Evolutionary conservation across 2,797 vertebrate species (phyloP), one percentile per base, ranked within the genome.

Genomic region (Gymnothorax javanicus): DNA sequence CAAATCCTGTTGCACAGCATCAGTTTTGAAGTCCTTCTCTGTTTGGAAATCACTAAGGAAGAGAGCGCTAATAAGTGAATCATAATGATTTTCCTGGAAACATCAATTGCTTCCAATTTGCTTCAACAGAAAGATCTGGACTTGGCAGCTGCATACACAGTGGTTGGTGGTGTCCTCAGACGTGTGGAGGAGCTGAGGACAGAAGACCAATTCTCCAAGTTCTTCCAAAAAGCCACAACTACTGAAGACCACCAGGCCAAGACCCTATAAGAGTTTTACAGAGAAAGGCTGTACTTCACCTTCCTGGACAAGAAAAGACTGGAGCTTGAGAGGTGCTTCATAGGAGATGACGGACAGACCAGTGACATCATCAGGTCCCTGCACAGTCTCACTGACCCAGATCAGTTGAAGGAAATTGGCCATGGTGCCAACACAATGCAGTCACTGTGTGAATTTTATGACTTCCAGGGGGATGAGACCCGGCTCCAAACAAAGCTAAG

Each of bases 41-140:
- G 84, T 25, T 67, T 88, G 7, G 84, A 88, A 52, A 88, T 88
- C n/a, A n/a, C n/a, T n/a, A n/a, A n/a, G n/a, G n/a, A n/a, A n/a
- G n/a, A n/a, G n/a, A n/a, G n/a, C n/a, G n/a, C n/a, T n/a, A n/a
- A n/a, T n/a, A n/a, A n/a, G n/a, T n/a, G n/a, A 62, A 50, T 75
- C 85, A 82, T 25, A 23, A 73, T 50, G 81, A 54, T 82, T 62
- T 85, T 86, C 67, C 33, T 83, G 79, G 81, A 83, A 52, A 85
- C 67, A 54, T 25, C 64, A 85, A 43, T 69, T 69, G 81, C 87
- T 43, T 86, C 81, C 7, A 88, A 83, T 57, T 52, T 17, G 15
- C 81, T 86, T 59, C 87, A 83, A 54, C 54, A 62, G 79, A 1
- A 83, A 71, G 79, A 86, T 79, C 79, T 86, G 84, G 79, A 85